phyloP scores from a whole-genome alignment of 2,797 vertebrate genomes.

The Trachurus trachurus region DNA sequence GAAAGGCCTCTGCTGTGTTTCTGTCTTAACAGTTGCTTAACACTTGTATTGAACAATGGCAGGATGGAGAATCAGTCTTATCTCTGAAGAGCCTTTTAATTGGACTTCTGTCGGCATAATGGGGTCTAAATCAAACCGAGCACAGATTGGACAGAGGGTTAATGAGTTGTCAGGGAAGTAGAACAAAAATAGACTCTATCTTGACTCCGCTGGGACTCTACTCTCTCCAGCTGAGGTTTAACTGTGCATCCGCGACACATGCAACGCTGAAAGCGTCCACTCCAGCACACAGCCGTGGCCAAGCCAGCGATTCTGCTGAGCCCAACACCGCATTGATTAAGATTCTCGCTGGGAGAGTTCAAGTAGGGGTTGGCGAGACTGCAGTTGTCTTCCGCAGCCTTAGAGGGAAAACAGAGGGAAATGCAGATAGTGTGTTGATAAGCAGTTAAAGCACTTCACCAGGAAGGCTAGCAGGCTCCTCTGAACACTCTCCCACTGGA shows the following conservation, averaged over 20 bases:
- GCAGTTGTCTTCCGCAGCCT: slow-evolving; percentile 66
- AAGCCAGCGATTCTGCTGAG: slow-evolving; percentile 70
- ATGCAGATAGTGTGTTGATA: slow-evolving; percentile 70
- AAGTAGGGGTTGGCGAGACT: slow-evolving; percentile 69
- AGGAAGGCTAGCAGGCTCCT: slow-evolving; percentile 93
- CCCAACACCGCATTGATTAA: slow-evolving; percentile 73
- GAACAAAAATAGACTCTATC: slow-evolving; percentile 78
- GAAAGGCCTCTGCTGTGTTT: slow-evolving; percentile 37
- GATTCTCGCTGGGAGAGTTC: slow-evolving; percentile 74
- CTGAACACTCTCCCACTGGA: slow-evolving; percentile 95
- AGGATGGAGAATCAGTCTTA: slow-evolving; percentile 59
- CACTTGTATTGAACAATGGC: slow-evolving; percentile 51
- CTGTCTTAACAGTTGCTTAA: slow-evolving; percentile 48
- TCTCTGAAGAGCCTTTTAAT: slow-evolving; percentile 72
- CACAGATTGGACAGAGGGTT: slow-evolving; percentile 75
- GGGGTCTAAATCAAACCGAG: slow-evolving; percentile 70
- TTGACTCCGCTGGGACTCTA: slow-evolving; percentile 74
- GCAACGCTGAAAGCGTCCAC: slow-evolving; percentile 55
- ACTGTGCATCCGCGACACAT: slow-evolving; percentile 63
- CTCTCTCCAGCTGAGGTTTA: slow-evolving; percentile 80
- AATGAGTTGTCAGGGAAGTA: slow-evolving; percentile 80
- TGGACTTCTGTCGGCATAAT: slow-evolving; percentile 71
- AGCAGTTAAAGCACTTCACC: slow-evolving; percentile 85
- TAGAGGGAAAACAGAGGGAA: slow-evolving; percentile 60
- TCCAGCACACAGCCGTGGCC: slow-evolving; percentile 63